A percentile compares a stretch with the other conserved stretches of the same genome.
Evolutionary conservation across 2,888 invertebrate genomes (phyloP).

Genomic region (Hesperia comma): DNA sequence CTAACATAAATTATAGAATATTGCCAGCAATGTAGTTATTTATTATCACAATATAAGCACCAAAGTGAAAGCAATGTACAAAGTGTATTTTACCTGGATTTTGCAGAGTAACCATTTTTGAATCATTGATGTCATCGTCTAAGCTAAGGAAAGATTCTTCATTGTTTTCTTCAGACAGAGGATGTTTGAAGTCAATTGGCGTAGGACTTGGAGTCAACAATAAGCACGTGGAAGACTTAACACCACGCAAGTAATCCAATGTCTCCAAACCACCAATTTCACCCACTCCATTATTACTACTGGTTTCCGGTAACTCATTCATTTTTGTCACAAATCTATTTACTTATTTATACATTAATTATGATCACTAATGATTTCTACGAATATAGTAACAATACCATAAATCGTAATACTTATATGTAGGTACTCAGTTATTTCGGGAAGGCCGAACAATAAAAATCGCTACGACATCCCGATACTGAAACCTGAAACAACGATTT

Average conservation of each 20-base stretch:
- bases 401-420: background rate
- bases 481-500: too few relatives aligned
- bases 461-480: background rate
- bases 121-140: slow-evolving; percentile 54
- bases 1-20: too few relatives aligned
- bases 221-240: slow-evolving; percentile 87
- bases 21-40: too few relatives aligned
- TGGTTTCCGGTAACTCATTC: slow-evolving; percentile 68
- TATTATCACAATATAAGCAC: too few relatives aligned
- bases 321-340: slow-evolving; percentile 47
- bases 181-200: slow-evolving; percentile 84
- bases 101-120: slow-evolving; percentile 62
- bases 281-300: slow-evolving; percentile 53
- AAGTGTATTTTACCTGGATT: slow-evolving; percentile 58
- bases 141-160: slow-evolving; percentile 74
- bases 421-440: slow-evolving; percentile 1
- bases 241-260: slow-evolving; percentile 81
- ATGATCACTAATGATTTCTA: too few relatives aligned
- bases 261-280: slow-evolving; percentile 66
- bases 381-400: background rate
- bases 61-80: too few relatives aligned
- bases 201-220: slow-evolving; percentile 85
- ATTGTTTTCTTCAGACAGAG: slow-evolving; percentile 80
- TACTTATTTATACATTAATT: background rate
- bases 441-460: slow-evolving; percentile 2